A percentile compares a stretch with the other conserved stretches of the same genome.
Conservation (phyloP, 2,797 vertebrate genomes). For the Xenentodon cancila region DNA sequence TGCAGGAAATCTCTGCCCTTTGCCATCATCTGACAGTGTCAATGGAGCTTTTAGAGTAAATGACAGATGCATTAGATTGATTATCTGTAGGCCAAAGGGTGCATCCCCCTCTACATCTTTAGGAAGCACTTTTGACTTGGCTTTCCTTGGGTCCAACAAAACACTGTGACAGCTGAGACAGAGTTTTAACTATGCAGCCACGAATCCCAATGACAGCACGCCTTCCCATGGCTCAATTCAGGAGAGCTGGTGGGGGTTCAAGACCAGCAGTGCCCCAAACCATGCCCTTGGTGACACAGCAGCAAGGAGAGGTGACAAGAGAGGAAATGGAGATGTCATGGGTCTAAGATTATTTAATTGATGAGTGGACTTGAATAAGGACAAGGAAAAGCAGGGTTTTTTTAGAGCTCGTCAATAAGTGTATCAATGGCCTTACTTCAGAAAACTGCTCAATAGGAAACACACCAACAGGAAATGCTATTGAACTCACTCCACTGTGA, state of each 20-base stretch:
- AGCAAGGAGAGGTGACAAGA: conserved; percentile 55
- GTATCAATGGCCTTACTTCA: conserved; percentile 58
- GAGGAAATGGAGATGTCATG: conserved; percentile 78
- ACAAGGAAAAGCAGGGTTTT: conserved; percentile 35
- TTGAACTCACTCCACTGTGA: conserved; percentile 40
- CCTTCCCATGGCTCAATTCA: conserved; percentile 69
- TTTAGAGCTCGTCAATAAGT: conserved; percentile 52
- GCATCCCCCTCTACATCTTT: conserved; percentile 68
- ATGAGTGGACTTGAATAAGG: conserved; percentile 71
- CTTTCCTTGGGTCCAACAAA: conserved; percentile 69
- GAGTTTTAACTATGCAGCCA: conserved; percentile 41
- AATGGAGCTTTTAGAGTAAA: conserved; percentile 52
- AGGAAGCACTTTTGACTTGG: conserved; percentile 74
- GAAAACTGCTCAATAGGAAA: conserved; percentile 47
- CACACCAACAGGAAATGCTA: conserved; percentile 45
- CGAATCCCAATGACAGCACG: conserved; percentile 47
- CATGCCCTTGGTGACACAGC: conserved; percentile 64
- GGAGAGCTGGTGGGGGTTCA: conserved; percentile 37
- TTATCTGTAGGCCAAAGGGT: conserved; percentile 75
- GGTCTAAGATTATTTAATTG: conserved; percentile 54
- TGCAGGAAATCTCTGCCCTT: conserved; percentile 22
- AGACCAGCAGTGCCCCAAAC: conserved; percentile 22
- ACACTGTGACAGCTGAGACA: conserved; percentile 65
- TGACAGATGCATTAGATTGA: conserved; percentile 77
- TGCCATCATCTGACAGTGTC: conserved; percentile 48